Evolutionary conservation across 2,113 vertebrate species (phyloP), one percentile per base, ranked within the genome.

Genomic region (Halcyon malimbica): DNA sequence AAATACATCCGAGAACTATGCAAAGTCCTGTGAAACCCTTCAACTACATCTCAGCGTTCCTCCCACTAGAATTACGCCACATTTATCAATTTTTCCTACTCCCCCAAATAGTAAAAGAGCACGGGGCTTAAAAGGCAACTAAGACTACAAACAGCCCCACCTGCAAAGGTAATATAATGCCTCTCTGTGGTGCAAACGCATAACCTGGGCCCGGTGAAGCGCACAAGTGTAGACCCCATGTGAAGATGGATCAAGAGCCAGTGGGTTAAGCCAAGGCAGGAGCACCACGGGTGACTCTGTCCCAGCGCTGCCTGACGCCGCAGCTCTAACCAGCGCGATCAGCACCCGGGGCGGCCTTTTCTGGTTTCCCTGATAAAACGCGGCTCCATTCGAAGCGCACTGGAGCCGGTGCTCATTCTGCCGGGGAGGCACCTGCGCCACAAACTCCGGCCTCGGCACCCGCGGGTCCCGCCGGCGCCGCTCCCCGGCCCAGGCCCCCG

Each of bases 271-370:
- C 15, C 29, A 2, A 5, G 0, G 23, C 14, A 20, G 48, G 21
- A 16, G 41, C 35, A 2, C 39, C n/a, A 18, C 41, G 24, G 50
- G 50, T 51, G 50, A 14, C 50, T 31, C 9, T 6, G 24, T 7
- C 68, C n/a, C 39, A 9, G 1, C 0, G 31, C 39, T 2, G 24
- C 9, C 24, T 15, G 46, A 5, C 24, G 2, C 5, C 2, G 21
- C 42, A 5, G 67, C 51, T 12, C 20, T 9, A 2, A 31, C 2
- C 39, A 6, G 41, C n/a, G 2, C 1, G 1, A 2, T 6, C 1
- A 16, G 39, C 56, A 3, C 10, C 0, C 15, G 42, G 16, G 25
- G 3, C 23, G 28, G 41, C 48, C 16, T 4, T 18, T 9, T 7
- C 1, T 3, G 6, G 6, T 2, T 24, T 5, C 9, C 11, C 26